These are phyloP conservation scores for Camelus bactrianus DNA, from an alignment of 2,113 vertebrate genomes.

Conservation along the genomic window DNA sequence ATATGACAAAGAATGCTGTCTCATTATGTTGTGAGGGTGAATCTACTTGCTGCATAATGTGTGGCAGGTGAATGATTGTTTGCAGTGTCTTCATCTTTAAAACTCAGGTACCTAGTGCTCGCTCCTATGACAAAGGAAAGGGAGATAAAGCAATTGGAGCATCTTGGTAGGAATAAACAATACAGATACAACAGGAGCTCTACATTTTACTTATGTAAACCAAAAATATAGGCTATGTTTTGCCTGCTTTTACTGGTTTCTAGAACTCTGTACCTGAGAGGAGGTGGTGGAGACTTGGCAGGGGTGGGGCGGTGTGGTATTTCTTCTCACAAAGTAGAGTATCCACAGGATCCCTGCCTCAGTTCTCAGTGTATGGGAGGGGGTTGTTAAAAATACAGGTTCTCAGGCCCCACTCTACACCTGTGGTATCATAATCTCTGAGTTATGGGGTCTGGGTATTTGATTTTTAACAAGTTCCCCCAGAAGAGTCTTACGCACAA, in stretches of 20 bases:
- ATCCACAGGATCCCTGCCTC: background rate
- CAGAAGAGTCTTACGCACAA: conserved; percentile 17
- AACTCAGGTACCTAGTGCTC: background rate
- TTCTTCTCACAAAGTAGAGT: background rate
- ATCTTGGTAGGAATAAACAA: background rate
- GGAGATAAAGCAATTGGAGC: background rate
- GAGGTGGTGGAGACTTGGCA: background rate
- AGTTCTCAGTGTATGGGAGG: background rate
- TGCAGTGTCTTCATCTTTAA: conserved; percentile 15
- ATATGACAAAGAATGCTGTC: background rate
- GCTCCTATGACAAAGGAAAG: background rate
- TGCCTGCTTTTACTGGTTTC: background rate
- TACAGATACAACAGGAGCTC: background rate
- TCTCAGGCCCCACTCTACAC: background rate
- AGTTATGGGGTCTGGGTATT: background rate
- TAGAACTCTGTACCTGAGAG: background rate
- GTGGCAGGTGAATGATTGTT: background rate
- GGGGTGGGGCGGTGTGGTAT: too few relatives aligned
- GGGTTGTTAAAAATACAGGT: conserved; percentile 23
- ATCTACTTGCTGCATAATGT: background rate
- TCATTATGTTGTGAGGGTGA: background rate
- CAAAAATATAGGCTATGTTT: background rate
- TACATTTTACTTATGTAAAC: conserved; percentile 13
- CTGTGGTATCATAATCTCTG: background rate
- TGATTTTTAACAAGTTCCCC: conserved; percentile 55